These are phyloP conservation scores for Pasiphila rectangulata DNA, from an alignment of 2,888 invertebrate species.

Conservation along the genomic window DNA sequence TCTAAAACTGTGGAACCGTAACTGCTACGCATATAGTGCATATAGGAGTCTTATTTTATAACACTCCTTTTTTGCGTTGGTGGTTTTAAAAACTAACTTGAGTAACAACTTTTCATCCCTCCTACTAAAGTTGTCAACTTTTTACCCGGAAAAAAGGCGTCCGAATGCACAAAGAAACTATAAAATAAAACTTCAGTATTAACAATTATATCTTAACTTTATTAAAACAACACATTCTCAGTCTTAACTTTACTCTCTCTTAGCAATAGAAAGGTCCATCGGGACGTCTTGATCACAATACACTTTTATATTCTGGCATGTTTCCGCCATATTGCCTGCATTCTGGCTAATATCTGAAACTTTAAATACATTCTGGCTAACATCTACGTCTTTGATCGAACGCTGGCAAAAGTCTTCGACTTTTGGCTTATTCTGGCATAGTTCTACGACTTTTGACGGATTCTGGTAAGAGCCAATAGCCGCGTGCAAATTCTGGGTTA, in stretches of 20 bases:
- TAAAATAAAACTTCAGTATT: background rate
- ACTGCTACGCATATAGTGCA: no score
- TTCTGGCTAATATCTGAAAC: conserved; percentile 2
- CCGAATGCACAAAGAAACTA: no score
- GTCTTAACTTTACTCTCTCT: conserved; percentile 15
- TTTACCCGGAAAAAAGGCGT: background rate
- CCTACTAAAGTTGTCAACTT: no score
- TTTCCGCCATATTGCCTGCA: conserved; percentile 4
- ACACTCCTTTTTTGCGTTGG: no score
- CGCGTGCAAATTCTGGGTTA: background rate
- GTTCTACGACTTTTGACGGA: background rate
- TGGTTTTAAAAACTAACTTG: no score
- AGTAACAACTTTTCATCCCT: no score
- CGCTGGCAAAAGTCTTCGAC: background rate
- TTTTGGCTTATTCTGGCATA: background rate
- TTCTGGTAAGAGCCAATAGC: no score
- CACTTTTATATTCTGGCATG: background rate
- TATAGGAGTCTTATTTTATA: no score
- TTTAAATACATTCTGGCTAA: background rate
- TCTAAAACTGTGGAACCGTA: no score
- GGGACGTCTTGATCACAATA: conserved; percentile 42
- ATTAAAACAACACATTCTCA: conserved; percentile 7
- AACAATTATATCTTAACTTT: background rate
- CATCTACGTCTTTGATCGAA: background rate
- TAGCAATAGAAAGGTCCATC: conserved; percentile 53